Evolutionary conservation across 2,797 vertebrate species (phyloP).

Genomic region (Aphelocoma californica): DNA sequence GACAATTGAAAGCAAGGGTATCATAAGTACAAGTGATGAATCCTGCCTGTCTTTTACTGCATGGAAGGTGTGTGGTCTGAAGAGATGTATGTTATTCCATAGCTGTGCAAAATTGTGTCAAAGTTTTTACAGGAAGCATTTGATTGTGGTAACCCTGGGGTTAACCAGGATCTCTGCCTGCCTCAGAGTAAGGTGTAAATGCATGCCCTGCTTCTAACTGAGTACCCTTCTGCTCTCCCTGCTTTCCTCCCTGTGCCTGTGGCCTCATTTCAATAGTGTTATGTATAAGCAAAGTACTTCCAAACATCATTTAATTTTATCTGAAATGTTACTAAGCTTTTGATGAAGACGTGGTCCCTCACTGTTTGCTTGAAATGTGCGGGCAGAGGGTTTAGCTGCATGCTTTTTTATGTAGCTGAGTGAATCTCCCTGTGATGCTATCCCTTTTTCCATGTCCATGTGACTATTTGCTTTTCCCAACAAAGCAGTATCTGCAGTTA

Average conservation of each 20-base stretch:
- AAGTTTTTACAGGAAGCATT: neutral
- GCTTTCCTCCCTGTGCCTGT: neutral
- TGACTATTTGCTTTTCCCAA: neutral
- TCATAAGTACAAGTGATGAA: neutral
- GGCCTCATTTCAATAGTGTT: neutral
- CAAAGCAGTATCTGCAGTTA: neutral
- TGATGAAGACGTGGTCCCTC: neutral
- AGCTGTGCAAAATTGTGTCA: neutral
- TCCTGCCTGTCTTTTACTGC: neutral
- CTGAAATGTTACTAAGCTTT: neutral
- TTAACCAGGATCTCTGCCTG: neutral
- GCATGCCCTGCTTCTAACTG: accelerated
- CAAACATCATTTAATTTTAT: neutral
- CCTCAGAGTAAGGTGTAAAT: neutral
- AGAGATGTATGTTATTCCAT: accelerated
- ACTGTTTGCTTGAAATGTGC: neutral
- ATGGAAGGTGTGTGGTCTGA: neutral
- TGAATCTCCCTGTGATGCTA: neutral
- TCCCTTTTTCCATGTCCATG: accelerated
- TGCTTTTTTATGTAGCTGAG: neutral
- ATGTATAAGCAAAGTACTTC: neutral
- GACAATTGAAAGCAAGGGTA: neutral
- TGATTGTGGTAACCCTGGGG: accelerated
- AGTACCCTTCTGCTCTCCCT: neutral
- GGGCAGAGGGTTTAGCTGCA: neutral